Conservation (phyloP, 1,140 invertebrate genomes). For the Cyclina sinensis region DNA sequence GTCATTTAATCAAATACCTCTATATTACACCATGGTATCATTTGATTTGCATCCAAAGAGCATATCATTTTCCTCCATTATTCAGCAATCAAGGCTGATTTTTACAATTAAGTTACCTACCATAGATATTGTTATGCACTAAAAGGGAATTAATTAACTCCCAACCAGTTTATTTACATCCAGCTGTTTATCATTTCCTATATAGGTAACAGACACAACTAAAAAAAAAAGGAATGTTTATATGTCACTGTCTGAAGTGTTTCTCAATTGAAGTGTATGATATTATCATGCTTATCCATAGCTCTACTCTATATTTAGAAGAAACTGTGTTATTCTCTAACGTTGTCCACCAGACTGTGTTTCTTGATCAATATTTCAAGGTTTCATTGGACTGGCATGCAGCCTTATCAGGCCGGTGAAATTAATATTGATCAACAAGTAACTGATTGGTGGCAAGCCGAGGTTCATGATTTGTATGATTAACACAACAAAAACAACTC, state of each 20-base stretch:
- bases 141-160: not conserved
- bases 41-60: too few relatives aligned
- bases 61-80: too few relatives aligned
- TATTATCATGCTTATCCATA: not conserved
- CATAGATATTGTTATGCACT: not conserved
- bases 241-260: not conserved
- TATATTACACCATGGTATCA: too few relatives aligned
- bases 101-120: not conserved
- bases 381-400: slow-evolving; percentile 40
- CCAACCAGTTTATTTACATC: not conserved
- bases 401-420: slow-evolving; percentile 24
- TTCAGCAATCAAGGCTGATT: too few relatives aligned
- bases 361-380: slow-evolving; percentile 36
- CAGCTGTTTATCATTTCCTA: not conserved
- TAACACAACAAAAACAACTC: not conserved
- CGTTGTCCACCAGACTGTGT: slow-evolving; percentile 21
- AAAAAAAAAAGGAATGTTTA: not conserved
- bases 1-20: too few relatives aligned
- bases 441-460: not conserved
- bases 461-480: not conserved
- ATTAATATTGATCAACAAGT: slow-evolving; percentile 35
- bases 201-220: not conserved
- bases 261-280: not conserved
- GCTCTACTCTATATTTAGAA: not conserved
- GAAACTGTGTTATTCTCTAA: slow-evolving; percentile 1